Evolutionary conservation across 1,140 invertebrate species (phyloP).

Genomic region (Drosophila nigromelanica): DNA sequence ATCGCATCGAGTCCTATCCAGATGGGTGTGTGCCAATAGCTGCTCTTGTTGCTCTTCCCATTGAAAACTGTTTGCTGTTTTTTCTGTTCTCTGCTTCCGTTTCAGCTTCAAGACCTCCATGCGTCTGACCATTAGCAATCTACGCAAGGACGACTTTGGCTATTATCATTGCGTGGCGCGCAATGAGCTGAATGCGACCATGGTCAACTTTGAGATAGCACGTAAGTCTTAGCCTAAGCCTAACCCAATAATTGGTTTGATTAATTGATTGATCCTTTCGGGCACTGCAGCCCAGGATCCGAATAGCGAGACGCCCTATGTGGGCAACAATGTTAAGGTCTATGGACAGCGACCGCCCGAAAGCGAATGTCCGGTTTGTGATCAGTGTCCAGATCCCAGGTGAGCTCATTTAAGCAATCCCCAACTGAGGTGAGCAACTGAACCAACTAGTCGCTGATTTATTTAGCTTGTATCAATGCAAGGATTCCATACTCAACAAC

Average conservation of each 20-base stretch:
- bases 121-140: conserved; percentile 89
- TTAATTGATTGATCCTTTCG: no score
- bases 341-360: conserved; percentile 86
- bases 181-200: conserved; percentile 91
- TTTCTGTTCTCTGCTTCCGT: no score
- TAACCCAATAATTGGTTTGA: neutral
- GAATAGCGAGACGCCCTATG: conserved; percentile 79
- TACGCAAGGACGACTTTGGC: conserved; percentile 88
- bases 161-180: conserved; percentile 93
- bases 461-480: conserved; percentile 85
- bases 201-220: conserved; percentile 89
- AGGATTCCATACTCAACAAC: conserved; percentile 86
- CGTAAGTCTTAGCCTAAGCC: conserved; percentile 85
- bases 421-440: neutral
- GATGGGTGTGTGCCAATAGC: conserved; percentile 63
- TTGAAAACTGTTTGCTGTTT: neutral
- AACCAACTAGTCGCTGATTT: neutral
- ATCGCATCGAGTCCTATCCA: conserved; percentile 87
- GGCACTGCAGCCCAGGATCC: conserved; percentile 71
- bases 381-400: conserved; percentile 85
- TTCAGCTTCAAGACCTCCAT: conserved; percentile 85
- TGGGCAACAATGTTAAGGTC: conserved; percentile 83
- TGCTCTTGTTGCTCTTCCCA: neutral
- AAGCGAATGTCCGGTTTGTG: conserved; percentile 86
- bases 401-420: conserved; percentile 1